Evolutionary conservation across 2,113 vertebrate genomes (phyloP).

Genomic region (zebrafish (Danio rerio)): DNA sequence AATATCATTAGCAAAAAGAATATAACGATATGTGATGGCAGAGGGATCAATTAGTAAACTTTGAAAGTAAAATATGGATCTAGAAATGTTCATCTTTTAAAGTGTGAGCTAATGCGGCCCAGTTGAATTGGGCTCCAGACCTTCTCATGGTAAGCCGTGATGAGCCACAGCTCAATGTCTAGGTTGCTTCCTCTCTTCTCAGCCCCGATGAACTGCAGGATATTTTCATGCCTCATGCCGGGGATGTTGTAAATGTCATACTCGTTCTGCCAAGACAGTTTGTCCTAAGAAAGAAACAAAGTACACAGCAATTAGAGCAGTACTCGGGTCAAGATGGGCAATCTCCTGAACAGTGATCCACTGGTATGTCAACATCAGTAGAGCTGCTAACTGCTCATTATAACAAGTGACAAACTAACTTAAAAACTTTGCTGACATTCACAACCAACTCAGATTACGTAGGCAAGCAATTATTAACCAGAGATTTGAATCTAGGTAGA

Average conservation of each 20-base stretch:
- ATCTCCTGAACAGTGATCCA: neutral
- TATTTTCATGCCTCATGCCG: constrained; percentile 97
- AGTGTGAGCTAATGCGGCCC: neutral
- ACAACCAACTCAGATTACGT: neutral
- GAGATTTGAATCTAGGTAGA: neutral
- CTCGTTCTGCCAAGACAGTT: constrained; percentile 98
- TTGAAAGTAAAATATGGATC: neutral
- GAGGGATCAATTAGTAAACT: neutral
- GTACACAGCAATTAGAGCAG: neutral
- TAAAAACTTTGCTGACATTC: neutral
- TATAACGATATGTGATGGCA: neutral
- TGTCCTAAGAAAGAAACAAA: constrained; percentile 81
- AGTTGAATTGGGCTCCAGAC: constrained; percentile 64
- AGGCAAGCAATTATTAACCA: constrained; percentile 3
- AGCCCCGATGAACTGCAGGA: constrained; percentile 93
- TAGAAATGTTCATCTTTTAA: neutral
- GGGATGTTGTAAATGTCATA: constrained; percentile 94
- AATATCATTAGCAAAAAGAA: neutral
- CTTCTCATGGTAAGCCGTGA: constrained; percentile 96
- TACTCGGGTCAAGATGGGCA: neutral
- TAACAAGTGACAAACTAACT: neutral
- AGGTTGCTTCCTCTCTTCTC: constrained; percentile 94
- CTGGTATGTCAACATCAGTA: neutral
- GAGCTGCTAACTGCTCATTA: neutral
- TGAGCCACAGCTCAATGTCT: constrained; percentile 96